Evolutionary conservation across 2,113 vertebrate genomes (phyloP).

Genomic region (Carettochelys insculpta): DNA sequence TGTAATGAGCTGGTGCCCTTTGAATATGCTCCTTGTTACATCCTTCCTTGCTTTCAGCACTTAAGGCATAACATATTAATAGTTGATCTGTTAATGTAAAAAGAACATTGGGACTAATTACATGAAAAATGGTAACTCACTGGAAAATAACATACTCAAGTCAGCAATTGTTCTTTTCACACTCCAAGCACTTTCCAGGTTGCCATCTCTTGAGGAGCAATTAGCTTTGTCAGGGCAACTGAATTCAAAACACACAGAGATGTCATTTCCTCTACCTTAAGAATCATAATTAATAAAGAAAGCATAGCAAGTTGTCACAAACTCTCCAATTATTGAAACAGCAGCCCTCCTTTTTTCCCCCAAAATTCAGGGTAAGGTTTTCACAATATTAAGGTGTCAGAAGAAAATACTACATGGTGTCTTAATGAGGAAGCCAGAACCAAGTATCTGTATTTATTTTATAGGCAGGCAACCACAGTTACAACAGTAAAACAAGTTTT

Average conservation of each 20-base stretch:
- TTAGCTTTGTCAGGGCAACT: constrained; percentile 69
- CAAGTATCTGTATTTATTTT: background rate
- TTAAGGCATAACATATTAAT: constrained; percentile 59
- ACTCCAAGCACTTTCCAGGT: constrained; percentile 45
- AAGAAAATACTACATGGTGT: background rate
- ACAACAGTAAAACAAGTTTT: background rate
- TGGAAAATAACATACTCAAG: constrained; percentile 61
- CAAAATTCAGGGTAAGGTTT: constrained; percentile 53
- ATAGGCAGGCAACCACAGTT: background rate
- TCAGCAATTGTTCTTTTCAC: constrained; percentile 73
- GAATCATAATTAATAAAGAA: constrained; percentile 75
- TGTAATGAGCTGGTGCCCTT: constrained; percentile 25
- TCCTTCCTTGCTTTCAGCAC: constrained; percentile 13
- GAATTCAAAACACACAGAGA: constrained; percentile 59
- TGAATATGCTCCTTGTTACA: constrained; percentile 15
- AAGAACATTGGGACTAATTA: constrained; percentile 67
- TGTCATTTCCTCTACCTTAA: constrained; percentile 61
- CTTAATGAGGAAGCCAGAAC: constrained; percentile 5
- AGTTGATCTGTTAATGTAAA: constrained; percentile 67
- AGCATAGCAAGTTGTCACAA: constrained; percentile 62
- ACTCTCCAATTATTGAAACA: constrained; percentile 65
- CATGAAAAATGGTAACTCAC: constrained; percentile 70
- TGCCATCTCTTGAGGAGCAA: constrained; percentile 69
- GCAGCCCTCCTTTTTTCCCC: constrained; percentile 50
- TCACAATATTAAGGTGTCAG: constrained; percentile 17